Evolutionary conservation across 2,888 invertebrate genomes (phyloP).

Genomic region (Enoplolaimus lenunculus): DNA sequence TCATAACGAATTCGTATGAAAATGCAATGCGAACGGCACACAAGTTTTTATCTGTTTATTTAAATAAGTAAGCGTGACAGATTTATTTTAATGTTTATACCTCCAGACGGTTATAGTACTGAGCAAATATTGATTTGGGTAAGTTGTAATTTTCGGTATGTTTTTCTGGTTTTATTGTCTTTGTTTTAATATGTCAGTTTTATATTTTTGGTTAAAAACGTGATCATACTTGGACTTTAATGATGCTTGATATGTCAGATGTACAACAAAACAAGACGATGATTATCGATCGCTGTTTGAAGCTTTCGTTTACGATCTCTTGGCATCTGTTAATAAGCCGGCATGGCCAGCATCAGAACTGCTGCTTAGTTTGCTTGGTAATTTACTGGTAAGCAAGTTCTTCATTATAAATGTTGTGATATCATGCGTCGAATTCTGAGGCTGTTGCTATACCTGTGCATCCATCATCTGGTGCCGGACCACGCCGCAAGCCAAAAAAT

Average conservation of each 20-base stretch:
- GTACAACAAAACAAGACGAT: conserved; percentile 45
- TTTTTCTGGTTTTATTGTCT: no score
- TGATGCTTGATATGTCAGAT: conserved; percentile 34
- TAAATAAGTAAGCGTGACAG: conserved; percentile 77
- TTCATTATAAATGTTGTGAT: no score
- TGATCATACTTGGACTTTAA: conserved; percentile 15
- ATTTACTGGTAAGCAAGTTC: conserved; percentile 38
- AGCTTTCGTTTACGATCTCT: conserved; percentile 91
- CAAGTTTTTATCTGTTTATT: conserved; percentile 83
- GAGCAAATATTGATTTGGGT: no score
- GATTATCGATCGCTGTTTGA: conserved; percentile 86
- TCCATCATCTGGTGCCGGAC: no score
- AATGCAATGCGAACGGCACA: conserved; percentile 82
- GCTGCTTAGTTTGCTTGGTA: conserved; percentile 49
- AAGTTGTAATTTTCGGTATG: no score
- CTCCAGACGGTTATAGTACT: no score
- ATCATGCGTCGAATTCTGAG: no score
- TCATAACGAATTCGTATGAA: conserved; percentile 79
- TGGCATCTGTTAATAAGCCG: conserved; percentile 92
- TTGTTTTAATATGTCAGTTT: conserved; percentile 18
- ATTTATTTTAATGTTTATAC: no score
- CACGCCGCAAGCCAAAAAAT: no score
- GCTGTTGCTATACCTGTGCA: no score
- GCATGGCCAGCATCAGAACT: conserved; percentile 99
- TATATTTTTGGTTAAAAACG: conserved; percentile 45